Percentiles rank a stretch among this genome's conserved stretches.
These are phyloP conservation scores for Pipistrellus nathusii DNA, from an alignment of 2,797 vertebrate genomes.

Conservation along the genomic window DNA sequence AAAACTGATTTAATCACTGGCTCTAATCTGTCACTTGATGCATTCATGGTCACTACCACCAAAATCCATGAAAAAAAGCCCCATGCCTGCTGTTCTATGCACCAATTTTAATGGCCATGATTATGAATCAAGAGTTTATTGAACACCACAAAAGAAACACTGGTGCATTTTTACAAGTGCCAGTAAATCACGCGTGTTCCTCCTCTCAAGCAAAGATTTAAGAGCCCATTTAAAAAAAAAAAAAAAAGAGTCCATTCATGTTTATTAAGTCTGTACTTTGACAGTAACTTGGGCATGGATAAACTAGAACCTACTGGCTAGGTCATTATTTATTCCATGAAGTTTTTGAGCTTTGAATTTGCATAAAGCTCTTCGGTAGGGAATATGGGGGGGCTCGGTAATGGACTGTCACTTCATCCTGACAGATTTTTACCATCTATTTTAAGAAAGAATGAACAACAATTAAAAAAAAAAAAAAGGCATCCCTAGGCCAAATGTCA, in stretches of 20 bases:
- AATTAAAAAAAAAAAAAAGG: background rate
- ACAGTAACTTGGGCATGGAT: background rate
- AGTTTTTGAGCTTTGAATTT: background rate
- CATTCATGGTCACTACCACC: background rate
- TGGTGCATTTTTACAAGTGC: background rate
- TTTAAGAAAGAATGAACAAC: background rate
- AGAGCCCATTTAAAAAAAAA: background rate
- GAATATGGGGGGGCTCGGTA: background rate
- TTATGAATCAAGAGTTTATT: background rate
- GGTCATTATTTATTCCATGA: background rate
- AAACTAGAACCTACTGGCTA: background rate
- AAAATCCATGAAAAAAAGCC: slow-evolving; percentile 15
- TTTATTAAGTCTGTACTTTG: background rate
- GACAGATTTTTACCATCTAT: background rate
- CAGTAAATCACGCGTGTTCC: background rate
- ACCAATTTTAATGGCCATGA: background rate
- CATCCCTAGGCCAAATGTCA: background rate
- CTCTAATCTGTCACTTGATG: background rate
- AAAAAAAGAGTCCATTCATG: background rate
- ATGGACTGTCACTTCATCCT: background rate
- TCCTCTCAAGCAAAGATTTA: slow-evolving; percentile 44
- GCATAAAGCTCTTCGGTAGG: background rate
- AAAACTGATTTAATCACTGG: background rate
- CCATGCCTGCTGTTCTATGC: background rate
- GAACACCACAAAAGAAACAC: background rate